Evolutionary conservation across 2,113 vertebrate genomes (phyloP), one percentile per base, ranked within the genome.

Genomic region (Tiliqua scincoides): DNA sequence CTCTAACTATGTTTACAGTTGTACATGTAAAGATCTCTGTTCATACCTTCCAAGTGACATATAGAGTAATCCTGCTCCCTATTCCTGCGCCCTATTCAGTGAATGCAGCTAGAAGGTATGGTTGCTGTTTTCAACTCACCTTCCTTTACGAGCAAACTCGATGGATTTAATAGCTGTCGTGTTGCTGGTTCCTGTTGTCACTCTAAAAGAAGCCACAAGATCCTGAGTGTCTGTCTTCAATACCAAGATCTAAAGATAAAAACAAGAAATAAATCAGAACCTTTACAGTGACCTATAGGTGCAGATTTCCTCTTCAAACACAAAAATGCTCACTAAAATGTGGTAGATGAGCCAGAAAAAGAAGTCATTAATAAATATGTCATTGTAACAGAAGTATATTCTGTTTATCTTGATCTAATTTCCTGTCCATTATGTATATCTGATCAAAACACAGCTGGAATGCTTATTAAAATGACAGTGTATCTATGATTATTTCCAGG

Each of bases 141-240:
- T 99, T 83, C 99, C 99, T 90, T 99, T 99, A 82, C 99, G 97
- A 73, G 99, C 99, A 93, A 99, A 99, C 88, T 99, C 99, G 14
- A 99, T 99, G 7, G 99, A 99, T 91, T 99, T 99, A 88, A 99
- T 99, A 83, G 99, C 99, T 0, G 99, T 99, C 86, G 99, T 99
- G 96, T 99, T 99, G 96, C 99, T 99, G 92, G 99, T 99, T 54
- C 99, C 99, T 9, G 99, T 99, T 21, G 99, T 99, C 83, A 99
- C 99, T 96, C 99, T 96, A 96, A 99, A 99, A 70, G 99, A 99
- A 72, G 99, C 98, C 91, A 99, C 99, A 84, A 99, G 96, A 86
- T 99, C 98, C 96, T 99, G 99, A 88, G 97, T 98, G 93, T 98
- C 96, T 73, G 98, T 99, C 96, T 98, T 99, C 90, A 99, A 94